These are phyloP conservation scores for Camponotus fellah DNA, from an alignment of 2,888 invertebrate species.

Conservation along the genomic window DNA sequence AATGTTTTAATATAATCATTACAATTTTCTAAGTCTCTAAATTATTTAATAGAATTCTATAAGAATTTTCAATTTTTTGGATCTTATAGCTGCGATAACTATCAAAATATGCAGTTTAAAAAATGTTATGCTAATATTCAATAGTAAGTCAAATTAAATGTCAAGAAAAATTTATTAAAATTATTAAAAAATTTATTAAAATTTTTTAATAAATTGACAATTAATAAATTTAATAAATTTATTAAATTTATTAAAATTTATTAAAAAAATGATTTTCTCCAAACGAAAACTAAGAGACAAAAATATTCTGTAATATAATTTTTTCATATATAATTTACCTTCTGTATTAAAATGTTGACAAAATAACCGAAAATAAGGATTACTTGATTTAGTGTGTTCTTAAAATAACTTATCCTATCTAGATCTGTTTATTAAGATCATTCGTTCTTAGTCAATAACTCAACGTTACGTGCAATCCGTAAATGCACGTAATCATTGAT, in stretches of 20 bases:
- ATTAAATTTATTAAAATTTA: too few species aligned
- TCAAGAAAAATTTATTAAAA: not conserved
- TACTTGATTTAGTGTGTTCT: conserved; percentile 1
- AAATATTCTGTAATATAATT: not conserved
- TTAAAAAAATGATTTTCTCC: not conserved
- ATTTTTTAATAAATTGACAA: too few species aligned
- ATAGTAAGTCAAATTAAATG: not conserved
- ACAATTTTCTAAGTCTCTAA: not conserved
- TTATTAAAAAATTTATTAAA: too few species aligned
- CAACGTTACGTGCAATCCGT: conserved; percentile 18
- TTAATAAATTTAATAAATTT: too few species aligned
- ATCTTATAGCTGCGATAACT: not conserved
- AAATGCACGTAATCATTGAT: conserved; percentile 29
- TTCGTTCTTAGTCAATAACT: conserved; percentile 18
- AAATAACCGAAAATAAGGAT: not conserved
- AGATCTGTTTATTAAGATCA: not conserved
- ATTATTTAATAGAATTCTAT: not conserved
- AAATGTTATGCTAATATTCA: not conserved
- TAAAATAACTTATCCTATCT: not conserved
- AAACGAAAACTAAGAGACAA: not conserved
- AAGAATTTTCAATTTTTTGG: not conserved
- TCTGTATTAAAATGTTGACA: not conserved
- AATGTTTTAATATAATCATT: not conserved
- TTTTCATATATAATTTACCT: not conserved
- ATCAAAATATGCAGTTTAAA: not conserved